These are phyloP conservation scores for Lophochroa leadbeateri DNA, from an alignment of 2,113 vertebrate species.

Conservation along the genomic window DNA sequence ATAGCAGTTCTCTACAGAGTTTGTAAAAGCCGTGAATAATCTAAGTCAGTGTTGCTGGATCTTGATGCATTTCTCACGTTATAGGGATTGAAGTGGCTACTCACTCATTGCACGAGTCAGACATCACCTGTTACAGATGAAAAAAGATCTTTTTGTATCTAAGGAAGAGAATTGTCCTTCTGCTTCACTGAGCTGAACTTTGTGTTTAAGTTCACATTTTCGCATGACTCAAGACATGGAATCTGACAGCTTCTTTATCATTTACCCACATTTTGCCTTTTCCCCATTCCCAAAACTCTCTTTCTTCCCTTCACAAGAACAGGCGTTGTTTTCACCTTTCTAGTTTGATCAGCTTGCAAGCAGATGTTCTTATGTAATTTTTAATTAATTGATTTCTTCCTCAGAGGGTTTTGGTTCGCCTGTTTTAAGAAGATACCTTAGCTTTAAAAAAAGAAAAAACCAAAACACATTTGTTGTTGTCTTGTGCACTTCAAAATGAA, in stretches of 20 bases:
- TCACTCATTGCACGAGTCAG: not conserved
- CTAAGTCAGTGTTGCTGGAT: not conserved
- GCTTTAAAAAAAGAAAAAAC: not conserved
- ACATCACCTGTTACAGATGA: not conserved
- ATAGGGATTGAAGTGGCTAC: not conserved
- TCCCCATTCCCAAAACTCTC: conserved; percentile 19
- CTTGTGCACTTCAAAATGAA: not conserved
- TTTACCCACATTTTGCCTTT: conserved; percentile 35
- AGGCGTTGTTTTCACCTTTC: conserved; percentile 61
- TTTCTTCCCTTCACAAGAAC: conserved; percentile 12
- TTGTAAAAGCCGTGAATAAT: not conserved
- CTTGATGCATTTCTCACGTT: not conserved
- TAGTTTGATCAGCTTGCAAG: conserved; percentile 55
- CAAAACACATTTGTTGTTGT: not conserved
- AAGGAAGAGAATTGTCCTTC: conserved; percentile 1
- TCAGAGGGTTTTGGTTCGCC: conserved; percentile 56
- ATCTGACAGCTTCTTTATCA: conserved; percentile 26
- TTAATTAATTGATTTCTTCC: conserved; percentile 71
- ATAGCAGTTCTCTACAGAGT: not conserved
- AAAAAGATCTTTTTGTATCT: conserved; percentile 18
- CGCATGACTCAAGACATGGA: not conserved
- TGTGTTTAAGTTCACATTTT: conserved; percentile 32
- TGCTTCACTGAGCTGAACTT: conserved; percentile 20
- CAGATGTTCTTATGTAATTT: conserved; percentile 68
- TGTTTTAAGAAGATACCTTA: conserved; percentile 64